Evolutionary conservation across 92 coral and sea anemone genomes (phyloP).

Genomic region (Parazoanthus atlanticus): DNA sequence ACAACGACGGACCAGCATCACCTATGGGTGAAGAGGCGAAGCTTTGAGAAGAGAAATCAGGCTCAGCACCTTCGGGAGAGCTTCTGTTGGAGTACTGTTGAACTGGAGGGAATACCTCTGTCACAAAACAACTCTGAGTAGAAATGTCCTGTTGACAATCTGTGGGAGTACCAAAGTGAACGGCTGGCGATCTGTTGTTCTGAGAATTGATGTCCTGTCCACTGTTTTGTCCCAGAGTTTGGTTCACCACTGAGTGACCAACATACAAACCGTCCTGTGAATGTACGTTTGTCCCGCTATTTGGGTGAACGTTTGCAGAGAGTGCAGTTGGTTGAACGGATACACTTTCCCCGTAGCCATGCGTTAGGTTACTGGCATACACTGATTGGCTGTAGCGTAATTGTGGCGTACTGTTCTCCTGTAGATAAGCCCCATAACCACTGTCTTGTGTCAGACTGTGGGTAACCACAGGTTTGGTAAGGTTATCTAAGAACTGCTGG

Average conservation of each 20-base stretch:
- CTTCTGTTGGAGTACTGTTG: not conserved
- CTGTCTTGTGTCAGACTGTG: not conserved
- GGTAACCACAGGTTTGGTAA: not conserved
- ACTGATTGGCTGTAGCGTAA: not conserved
- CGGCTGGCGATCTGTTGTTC: not conserved
- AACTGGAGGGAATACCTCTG: not conserved
- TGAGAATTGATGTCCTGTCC: not conserved
- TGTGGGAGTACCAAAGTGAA: not conserved
- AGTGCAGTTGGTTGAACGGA: not conserved
- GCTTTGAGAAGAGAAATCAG: not conserved
- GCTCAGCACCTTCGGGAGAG: not conserved
- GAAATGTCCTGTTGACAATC: not conserved
- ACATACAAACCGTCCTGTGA: not conserved
- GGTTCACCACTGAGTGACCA: not conserved
- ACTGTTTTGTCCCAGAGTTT: not conserved
- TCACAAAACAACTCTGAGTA: not conserved
- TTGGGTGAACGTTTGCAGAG: not conserved
- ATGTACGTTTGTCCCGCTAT: not conserved
- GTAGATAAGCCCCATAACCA: not conserved
- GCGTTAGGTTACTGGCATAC: not conserved
- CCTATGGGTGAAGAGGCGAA: not conserved
- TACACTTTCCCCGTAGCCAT: not conserved
- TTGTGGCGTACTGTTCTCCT: not conserved
- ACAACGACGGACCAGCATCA: not conserved
- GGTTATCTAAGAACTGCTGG: constrained; percentile 8